Evolutionary conservation across 2,888 invertebrate genomes (phyloP).

Genomic region (Arge pagana): DNA sequence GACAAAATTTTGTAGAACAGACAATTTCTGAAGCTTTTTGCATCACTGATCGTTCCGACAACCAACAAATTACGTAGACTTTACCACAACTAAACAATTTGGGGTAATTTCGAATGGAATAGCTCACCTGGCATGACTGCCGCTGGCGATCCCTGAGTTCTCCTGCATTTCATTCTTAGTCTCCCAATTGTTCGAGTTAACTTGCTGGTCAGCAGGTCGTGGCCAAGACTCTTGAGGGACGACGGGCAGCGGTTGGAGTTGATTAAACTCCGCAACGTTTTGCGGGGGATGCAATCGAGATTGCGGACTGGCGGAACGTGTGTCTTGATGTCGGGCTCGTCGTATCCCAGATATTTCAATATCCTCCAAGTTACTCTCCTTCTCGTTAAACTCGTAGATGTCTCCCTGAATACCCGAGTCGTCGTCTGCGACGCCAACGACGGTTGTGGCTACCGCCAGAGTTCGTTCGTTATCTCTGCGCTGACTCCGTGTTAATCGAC

Average conservation of each 20-base stretch:
- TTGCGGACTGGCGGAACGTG: slow-evolving; percentile 37
- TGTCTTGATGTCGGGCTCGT: slow-evolving; percentile 46
- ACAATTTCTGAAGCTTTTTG: too few relatives aligned
- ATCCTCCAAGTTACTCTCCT: slow-evolving; percentile 53
- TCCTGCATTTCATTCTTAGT: slow-evolving; percentile 32
- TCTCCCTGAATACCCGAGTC: slow-evolving; percentile 59
- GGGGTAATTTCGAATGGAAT: too few relatives aligned
- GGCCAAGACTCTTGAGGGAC: slow-evolving; percentile 47
- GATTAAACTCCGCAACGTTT: slow-evolving; percentile 37
- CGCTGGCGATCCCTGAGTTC: slow-evolving; percentile 34
- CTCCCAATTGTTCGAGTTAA: slow-evolving; percentile 18
- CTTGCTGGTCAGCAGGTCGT: slow-evolving; percentile 23
- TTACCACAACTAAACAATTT: too few relatives aligned
- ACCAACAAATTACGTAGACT: too few relatives aligned
- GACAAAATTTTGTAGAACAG: too few relatives aligned
- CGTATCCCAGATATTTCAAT: slow-evolving; percentile 46
- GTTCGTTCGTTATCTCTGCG: slow-evolving; percentile 37
- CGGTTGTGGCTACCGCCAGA: slow-evolving; percentile 32
- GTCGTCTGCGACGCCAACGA: slow-evolving; percentile 52
- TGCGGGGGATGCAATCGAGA: slow-evolving; percentile 39
- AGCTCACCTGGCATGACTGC: slow-evolving; percentile 42
- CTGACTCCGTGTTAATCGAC: slow-evolving; percentile 49
- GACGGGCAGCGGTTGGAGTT: slow-evolving; percentile 40
- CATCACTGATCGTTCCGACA: too few relatives aligned
- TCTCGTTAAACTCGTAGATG: slow-evolving; percentile 63